Evolutionary conservation across 2,888 invertebrate genomes (phyloP), one percentile per base, ranked within the genome.

Genomic region (Nesidiocoris tenuis): DNA sequence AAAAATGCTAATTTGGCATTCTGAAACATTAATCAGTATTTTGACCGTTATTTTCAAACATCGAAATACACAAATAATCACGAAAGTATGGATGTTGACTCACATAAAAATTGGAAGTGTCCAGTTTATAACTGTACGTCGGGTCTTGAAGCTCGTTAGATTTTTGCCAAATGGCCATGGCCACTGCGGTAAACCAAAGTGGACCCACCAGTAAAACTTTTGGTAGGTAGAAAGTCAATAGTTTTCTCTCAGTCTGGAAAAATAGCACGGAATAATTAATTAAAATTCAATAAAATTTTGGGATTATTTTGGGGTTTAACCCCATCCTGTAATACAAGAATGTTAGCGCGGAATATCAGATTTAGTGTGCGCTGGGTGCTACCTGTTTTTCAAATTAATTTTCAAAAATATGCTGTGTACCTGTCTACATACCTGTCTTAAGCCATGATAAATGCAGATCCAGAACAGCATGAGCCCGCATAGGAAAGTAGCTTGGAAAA

Each of bases 371-470:
- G n/a, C n/a, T n/a, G n/a, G n/a, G n/a, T n/a, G n/a, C n/a, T n/a
- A n/a, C n/a, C n/a, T n/a, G n/a, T n/a, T n/a, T n/a, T n/a, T n/a
- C n/a, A n/a, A n/a, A n/a, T n/a, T n/a, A n/a, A n/a, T n/a, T n/a
- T n/a, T n/a, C n/a, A n/a, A n/a, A n/a, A n/a, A n/a, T n/a, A n/a
- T n/a, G n/a, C n/a, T n/a, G n/a, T n/a, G n/a, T n/a, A n/a, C n/a
- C n/a, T n/a, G n/a, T n/a, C n/a, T n/a, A n/a, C 80, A 79, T 84
- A 93, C 95, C 89, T 95, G 95, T 82, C 98, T 86, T 54, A 98
- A 86, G 1, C 97, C 98, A 83, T 98, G 98, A 84, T 97, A 98
- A 80, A 96, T 90, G 80, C 95, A 95, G 17, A 98, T 87, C 97
- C 98, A 98, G 82, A 96, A 97, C 82, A 98, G 87, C 80, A 98